Percentiles rank a stretch among this genome's conserved stretches.
These are phyloP conservation scores for Gracilinanus agilis DNA, from an alignment of 2,113 vertebrate species.

Conservation along the genomic window DNA sequence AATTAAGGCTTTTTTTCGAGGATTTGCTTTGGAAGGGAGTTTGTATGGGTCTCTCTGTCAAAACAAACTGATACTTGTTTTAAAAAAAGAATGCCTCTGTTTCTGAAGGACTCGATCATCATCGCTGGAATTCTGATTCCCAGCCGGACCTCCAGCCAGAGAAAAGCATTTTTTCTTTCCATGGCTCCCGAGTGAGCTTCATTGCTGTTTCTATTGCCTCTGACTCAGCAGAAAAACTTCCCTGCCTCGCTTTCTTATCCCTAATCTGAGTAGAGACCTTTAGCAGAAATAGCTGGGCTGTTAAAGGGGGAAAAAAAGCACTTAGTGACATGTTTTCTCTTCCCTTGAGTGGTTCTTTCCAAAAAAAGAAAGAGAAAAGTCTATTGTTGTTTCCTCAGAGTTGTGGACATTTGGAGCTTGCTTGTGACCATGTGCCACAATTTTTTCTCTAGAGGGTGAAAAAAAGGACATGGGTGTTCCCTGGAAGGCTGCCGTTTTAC, in stretches of 20 bases:
- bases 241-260: conserved; percentile 14
- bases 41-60: not conserved
- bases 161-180: not conserved
- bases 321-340: not conserved
- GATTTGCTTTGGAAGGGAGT: not conserved
- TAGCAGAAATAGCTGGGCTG: not conserved
- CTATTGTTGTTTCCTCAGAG: not conserved
- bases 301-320: not conserved
- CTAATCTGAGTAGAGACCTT: not conserved
- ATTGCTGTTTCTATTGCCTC: conserved; percentile 15
- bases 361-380: not conserved
- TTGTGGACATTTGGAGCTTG: conserved; percentile 22
- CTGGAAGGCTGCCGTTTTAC: conserved; percentile 40
- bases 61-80: not conserved
- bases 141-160: not conserved
- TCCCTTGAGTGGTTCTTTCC: not conserved
- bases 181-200: not conserved
- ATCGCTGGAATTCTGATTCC: conserved; percentile 11
- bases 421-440: not conserved
- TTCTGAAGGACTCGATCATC: not conserved
- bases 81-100: not conserved
- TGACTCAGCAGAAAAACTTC: conserved; percentile 6
- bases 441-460: conserved; percentile 4
- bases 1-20: not conserved
- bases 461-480: conserved; percentile 36